Evolutionary conservation across 2,888 invertebrate genomes (phyloP), one percentile per base, ranked within the genome.

Genomic region (Sceliomorpha sp.): DNA sequence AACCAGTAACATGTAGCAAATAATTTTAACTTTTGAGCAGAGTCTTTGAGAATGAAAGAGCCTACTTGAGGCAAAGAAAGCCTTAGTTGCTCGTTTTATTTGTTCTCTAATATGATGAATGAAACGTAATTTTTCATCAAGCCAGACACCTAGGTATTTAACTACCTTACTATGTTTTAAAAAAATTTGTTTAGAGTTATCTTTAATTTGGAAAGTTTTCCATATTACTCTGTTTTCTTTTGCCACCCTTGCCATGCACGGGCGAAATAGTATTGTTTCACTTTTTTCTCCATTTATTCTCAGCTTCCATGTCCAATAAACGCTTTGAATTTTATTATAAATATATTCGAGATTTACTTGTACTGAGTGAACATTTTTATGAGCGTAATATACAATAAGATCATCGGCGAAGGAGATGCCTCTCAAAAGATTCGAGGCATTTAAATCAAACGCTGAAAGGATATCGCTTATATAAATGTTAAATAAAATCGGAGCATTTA

Each of bases 261-360:
- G 55, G 1, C 66, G 51, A 13, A 73, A 72, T 0, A 73, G 9
- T 0, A 76, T 72, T 0, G 60, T 51, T 56, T 76, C 76, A 7
- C 72, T 71, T 36, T 75, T 75, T 0, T 8, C 3, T 0, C 55
- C 8, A 9, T 72, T 75, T 2, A 75, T 59, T 37, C 34, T 50
- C 0, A 74, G n/a, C 6, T 70, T 70, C 74, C 73, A 74, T 0
- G 34, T 37, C 1, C 36, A 32, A 4, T 47, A 72, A 9, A 62
- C 59, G 0, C 37, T 13, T 0, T 40, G 24, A 0, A 68, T 53
- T 47, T 40, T 50, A 6, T 42, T 39, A 4, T 50, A 27, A 1
- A 62, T n/a, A 1, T 26, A 6, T 27, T 56, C 37, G 0, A 70
- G 36, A 6, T 36, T 47, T 0, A 15, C 1, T 14, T 50, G 12